phyloP scores from a whole-genome alignment of 2,797 vertebrate genomes.

The Semotilus atromaculatus region DNA sequence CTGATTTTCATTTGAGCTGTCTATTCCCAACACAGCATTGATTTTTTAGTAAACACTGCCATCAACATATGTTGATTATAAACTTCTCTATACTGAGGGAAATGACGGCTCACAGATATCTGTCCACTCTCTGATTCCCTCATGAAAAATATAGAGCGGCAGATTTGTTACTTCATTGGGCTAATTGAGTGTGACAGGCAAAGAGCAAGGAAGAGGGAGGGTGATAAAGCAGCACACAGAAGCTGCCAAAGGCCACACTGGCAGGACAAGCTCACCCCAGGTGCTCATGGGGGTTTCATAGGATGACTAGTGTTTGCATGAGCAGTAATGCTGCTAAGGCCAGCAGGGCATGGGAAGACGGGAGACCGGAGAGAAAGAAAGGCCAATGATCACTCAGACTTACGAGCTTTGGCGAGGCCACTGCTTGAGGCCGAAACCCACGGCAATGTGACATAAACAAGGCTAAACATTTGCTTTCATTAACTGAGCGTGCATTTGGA shows the following conservation, averaged over 20 bases:
- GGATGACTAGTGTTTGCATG: slow-evolving; percentile 64
- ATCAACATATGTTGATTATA: slow-evolving; percentile 52
- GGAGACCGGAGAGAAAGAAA: slow-evolving; percentile 58
- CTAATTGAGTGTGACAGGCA: slow-evolving; percentile 79
- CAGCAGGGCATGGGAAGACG: slow-evolving; percentile 50
- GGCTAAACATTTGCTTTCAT: slow-evolving; percentile 65
- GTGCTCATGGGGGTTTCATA: slow-evolving; percentile 66
- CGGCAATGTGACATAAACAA: slow-evolving; percentile 66
- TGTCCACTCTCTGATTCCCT: slow-evolving; percentile 64
- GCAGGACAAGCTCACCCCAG: slow-evolving; percentile 71
- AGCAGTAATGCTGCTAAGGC: slow-evolving; percentile 65
- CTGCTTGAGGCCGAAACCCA: slow-evolving; percentile 58
- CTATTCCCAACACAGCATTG: slow-evolving; percentile 37
- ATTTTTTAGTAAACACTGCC: slow-evolving; percentile 38
- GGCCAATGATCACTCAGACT: slow-evolving; percentile 63
- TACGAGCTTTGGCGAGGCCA: slow-evolving; percentile 65
- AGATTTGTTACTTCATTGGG: slow-evolving; percentile 77
- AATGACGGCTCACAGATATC: slow-evolving; percentile 71
- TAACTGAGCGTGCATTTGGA: slow-evolving; percentile 59
- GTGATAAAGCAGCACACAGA: slow-evolving; percentile 68
- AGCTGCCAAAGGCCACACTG: slow-evolving; percentile 71
- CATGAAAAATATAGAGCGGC: slow-evolving; percentile 79
- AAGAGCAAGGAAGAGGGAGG: slow-evolving; percentile 70
- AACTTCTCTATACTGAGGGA: slow-evolving; percentile 74
- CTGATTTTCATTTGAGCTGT: slow-evolving; percentile 42